These are phyloP conservation scores for Aelia acuminata DNA, from an alignment of 2,888 invertebrate genomes.

Conservation along the genomic window DNA sequence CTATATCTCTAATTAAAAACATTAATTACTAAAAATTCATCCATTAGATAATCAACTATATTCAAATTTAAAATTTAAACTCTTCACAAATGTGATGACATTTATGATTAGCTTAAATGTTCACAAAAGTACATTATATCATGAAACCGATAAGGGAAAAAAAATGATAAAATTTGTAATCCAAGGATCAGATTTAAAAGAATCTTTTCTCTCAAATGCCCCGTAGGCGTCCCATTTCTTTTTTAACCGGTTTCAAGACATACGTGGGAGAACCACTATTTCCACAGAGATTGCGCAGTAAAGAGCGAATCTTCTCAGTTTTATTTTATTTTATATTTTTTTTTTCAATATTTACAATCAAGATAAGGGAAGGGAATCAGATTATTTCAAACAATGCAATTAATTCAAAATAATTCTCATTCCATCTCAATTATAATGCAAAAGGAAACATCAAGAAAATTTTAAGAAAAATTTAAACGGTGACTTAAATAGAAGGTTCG, in stretches of 20 bases:
- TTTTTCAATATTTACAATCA: too few relatives aligned
- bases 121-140: not conserved
- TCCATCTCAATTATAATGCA: not conserved
- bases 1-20: too few relatives aligned
- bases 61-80: too few relatives aligned
- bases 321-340: too few relatives aligned
- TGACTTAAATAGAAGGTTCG: not conserved
- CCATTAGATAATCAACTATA: too few relatives aligned
- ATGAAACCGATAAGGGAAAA: not conserved
- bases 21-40: too few relatives aligned
- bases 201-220: not conserved
- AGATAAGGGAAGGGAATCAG: not conserved
- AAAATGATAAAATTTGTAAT: conserved; percentile 1
- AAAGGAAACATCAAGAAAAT: not conserved
- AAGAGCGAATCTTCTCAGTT: not conserved
- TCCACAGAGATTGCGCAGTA: not conserved
- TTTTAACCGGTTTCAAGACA: conserved; percentile 26
- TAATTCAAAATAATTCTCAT: not conserved
- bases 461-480: not conserved
- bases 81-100: not conserved
- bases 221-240: conserved; percentile 27
- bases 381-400: not conserved
- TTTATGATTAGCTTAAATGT: not conserved
- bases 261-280: conserved; percentile 46
- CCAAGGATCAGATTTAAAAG: not conserved